Conservation (phyloP, 1,140 invertebrate genomes). For the Aphaenogaster floridana region DNA sequence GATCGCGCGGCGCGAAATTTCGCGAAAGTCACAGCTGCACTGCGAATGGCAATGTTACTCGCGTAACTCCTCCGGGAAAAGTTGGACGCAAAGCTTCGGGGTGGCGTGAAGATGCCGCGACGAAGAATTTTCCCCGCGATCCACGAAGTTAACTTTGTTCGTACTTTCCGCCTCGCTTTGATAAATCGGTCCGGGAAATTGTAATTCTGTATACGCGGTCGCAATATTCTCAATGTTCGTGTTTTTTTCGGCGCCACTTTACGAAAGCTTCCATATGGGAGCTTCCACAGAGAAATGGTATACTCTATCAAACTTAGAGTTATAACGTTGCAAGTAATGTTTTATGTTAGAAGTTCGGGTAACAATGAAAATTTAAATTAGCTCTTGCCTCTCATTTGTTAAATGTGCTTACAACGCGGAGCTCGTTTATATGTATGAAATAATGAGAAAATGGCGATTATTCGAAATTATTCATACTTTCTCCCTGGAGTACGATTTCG, state of each 20-base stretch:
- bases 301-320: background rate
- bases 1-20: background rate
- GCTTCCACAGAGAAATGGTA: background rate
- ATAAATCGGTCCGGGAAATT: constrained; percentile 30
- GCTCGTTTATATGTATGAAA: too few relatives aligned
- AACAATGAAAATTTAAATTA: constrained; percentile 1
- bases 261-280: background rate
- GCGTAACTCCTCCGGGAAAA: constrained; percentile 7
- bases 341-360: background rate
- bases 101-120: background rate
- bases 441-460: constrained; percentile 12
- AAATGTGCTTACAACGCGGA: background rate
- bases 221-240: constrained; percentile 27
- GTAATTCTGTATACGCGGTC: constrained; percentile 6
- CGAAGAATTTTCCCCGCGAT: constrained; percentile 4
- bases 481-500: background rate
- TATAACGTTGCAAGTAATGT: background rate
- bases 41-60: background rate
- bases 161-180: constrained; percentile 29
- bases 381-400: background rate
- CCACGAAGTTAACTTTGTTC: constrained; percentile 41
- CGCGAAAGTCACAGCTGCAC: constrained; percentile 28
- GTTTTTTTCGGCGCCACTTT: constrained; percentile 16
- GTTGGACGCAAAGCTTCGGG: constrained; percentile 20
- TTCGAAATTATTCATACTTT: constrained; percentile 19